Evolutionary conservation across 2,888 invertebrate genomes (phyloP), one percentile per base, ranked within the genome.

Genomic region (Syritta pipiens): DNA sequence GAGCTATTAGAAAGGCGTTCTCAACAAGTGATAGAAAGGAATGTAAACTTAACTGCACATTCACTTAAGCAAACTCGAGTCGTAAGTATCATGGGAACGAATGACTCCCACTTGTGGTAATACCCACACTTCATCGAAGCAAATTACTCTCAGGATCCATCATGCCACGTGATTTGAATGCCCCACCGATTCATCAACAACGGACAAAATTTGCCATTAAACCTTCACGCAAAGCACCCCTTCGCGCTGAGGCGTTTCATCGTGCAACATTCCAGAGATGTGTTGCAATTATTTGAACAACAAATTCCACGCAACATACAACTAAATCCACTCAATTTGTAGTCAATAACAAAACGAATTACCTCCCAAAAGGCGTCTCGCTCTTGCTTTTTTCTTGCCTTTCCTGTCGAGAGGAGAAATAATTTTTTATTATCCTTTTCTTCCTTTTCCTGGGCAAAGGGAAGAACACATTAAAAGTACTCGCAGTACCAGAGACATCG

Each of bases 301-400:
- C 26, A 35, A 44, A 55, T 65, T 55, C 26, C 35, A 55, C 19
- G 44, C 53, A 46, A 65, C 44, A 35, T 22, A 65, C 53, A 65
- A 35, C 65, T 37, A 55, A 65, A 77, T 53, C 59, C 53, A 57
- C 65, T 71, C 57, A 77, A 77, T 77, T 77, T 46, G 51, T 59
- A 71, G 71, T 71, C 71, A 71, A 77, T 77, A 71, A 77, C 40
- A 77, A 60, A 48, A 60, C 59, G n/a, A 53, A 77, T 65, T 55
- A 67, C 59, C 26, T 49, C 60, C 59, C 59, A 9, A 24, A 59
- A 63, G 51, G 10, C 19, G 37, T 17, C 17, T 7, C 12, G 37
- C 28, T 32, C 32, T 51, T 17, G 14, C 4, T 10, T 7, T 4
- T 28, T 9, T 6, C 53, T 30, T 48, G 35, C 40, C 42, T 20